phyloP scores from a whole-genome alignment of 2,113 vertebrate species.

The Nyctereutes procyonoides region DNA sequence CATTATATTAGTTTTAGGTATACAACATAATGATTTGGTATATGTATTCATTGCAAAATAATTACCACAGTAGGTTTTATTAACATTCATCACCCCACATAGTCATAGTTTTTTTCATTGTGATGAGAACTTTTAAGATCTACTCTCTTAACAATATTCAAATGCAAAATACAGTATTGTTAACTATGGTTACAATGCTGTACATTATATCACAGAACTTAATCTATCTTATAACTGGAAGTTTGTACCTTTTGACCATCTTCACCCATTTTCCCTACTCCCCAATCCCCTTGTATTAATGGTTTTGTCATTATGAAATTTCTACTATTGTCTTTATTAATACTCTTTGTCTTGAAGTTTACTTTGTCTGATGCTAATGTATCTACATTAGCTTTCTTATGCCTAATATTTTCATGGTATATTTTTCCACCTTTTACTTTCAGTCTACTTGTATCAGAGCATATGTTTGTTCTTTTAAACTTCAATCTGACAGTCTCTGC shows the following conservation, averaged over 20 bases:
- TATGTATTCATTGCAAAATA: background rate
- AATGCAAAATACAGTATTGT: background rate
- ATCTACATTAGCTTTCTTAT: background rate
- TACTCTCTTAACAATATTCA: background rate
- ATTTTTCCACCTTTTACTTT: constrained; percentile 23
- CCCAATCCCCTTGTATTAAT: background rate
- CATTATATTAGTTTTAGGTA: too few species aligned
- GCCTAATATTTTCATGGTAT: background rate
- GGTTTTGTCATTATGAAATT: background rate
- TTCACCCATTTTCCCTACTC: background rate
- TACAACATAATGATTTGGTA: background rate
- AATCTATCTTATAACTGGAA: background rate
- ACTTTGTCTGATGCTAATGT: background rate
- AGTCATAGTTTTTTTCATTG: background rate
- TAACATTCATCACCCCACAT: background rate
- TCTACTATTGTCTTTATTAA: background rate
- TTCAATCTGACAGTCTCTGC: background rate
- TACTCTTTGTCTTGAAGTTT: background rate
- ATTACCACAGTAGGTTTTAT: background rate
- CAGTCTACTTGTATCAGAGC: background rate
- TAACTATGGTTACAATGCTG: background rate
- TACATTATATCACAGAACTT: background rate
- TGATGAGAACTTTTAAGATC: background rate
- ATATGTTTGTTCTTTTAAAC: background rate
- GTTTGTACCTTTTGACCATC: background rate